Conservation (phyloP, 2,113 vertebrate species). For the Pelecanoides urinatrix region DNA sequence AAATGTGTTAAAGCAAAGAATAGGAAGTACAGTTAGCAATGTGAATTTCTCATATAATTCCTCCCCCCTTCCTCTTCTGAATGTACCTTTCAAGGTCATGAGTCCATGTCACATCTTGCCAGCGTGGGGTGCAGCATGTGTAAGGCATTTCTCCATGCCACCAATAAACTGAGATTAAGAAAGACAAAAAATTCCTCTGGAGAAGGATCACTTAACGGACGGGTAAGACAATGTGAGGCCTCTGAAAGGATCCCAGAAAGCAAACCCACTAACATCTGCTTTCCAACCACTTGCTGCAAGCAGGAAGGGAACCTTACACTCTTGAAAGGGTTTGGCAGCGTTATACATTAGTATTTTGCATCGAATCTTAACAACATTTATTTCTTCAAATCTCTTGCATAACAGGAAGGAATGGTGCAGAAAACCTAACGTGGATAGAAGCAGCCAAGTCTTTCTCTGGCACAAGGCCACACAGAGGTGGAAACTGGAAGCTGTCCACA, state of each 20-base stretch:
- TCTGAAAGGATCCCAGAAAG: background rate
- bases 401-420: background rate
- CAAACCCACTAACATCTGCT: background rate
- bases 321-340: background rate
- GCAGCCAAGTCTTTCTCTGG: slow-evolving; percentile 4
- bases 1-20: background rate
- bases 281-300: background rate
- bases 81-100: background rate
- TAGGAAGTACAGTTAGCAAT: background rate
- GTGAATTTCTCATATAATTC: background rate
- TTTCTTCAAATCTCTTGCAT: background rate
- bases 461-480: background rate
- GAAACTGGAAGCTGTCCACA: background rate
- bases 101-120: background rate
- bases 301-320: background rate
- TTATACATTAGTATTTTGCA: background rate
- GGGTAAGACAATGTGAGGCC: background rate
- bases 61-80: background rate
- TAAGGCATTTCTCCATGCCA: background rate
- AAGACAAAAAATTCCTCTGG: background rate
- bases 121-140: background rate
- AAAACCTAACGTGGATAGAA: background rate
- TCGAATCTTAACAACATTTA: background rate
- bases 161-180: background rate
- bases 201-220: background rate